Evolutionary conservation across 2,113 vertebrate species (phyloP).

Genomic region (Uria lomvia): DNA sequence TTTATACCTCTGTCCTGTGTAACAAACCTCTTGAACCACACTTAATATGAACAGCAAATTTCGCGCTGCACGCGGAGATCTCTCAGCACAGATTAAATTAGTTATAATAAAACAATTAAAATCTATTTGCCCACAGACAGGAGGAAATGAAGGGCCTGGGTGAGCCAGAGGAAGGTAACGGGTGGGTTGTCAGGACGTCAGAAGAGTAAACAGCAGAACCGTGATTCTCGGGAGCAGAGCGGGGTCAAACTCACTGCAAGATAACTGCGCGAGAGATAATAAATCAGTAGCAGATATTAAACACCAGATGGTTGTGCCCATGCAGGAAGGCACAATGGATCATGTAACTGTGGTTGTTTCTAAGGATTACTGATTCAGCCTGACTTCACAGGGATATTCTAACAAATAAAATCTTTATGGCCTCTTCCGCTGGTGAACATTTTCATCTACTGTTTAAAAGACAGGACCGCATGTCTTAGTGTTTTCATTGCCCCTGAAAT

Average conservation of each 20-base stretch:
- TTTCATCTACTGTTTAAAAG: slow-evolving; percentile 48
- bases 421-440: slow-evolving; percentile 28
- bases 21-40: slow-evolving; percentile 75
- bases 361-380: slow-evolving; percentile 43
- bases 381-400: slow-evolving; percentile 57
- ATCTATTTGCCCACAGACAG: slow-evolving; percentile 62
- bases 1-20: slow-evolving; percentile 45
- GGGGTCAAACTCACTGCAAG: slow-evolving; percentile 56
- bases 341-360: slow-evolving; percentile 37
- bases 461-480: background rate
- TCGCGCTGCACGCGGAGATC: background rate
- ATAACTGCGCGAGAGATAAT: slow-evolving; percentile 43
- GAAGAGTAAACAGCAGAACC: slow-evolving; percentile 60
- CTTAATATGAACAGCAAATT: slow-evolving; percentile 65
- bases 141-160: slow-evolving; percentile 61
- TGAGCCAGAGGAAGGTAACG: slow-evolving; percentile 43
- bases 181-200: slow-evolving; percentile 46
- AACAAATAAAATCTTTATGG: slow-evolving; percentile 60
- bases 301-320: slow-evolving; percentile 71
- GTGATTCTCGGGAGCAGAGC: slow-evolving; percentile 43
- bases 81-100: slow-evolving; percentile 61
- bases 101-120: slow-evolving; percentile 75
- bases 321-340: slow-evolving; percentile 37
- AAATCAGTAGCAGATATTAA: slow-evolving; percentile 51
- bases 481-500: background rate